These are phyloP conservation scores for Pungitius pungitius DNA, from an alignment of 2,113 vertebrate species.

Conservation along the genomic window DNA sequence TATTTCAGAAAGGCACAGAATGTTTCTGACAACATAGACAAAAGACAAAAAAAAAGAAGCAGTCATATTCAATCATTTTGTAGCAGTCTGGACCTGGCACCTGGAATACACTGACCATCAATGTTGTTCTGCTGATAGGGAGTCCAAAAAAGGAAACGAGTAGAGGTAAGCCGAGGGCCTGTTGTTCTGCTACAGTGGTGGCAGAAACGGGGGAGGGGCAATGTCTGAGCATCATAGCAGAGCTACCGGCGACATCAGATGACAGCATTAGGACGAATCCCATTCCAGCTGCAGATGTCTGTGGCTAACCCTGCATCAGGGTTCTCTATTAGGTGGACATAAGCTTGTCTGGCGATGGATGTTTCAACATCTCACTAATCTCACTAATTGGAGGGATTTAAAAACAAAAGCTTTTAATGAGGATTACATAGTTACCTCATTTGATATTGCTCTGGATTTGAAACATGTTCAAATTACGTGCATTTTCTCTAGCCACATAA, in stretches of 20 bases:
- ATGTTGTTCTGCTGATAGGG: too few species aligned
- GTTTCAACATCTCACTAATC: slow-evolving; percentile 9
- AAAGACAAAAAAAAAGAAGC: too few species aligned
- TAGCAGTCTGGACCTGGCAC: too few species aligned
- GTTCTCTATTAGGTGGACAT: slow-evolving; percentile 5
- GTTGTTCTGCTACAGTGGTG: slow-evolving; percentile 16
- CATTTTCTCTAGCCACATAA: neutral
- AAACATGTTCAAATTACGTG: slow-evolving; percentile 2
- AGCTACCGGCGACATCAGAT: slow-evolving; percentile 4
- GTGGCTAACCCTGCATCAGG: neutral
- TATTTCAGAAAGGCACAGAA: too few species aligned
- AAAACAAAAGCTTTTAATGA: slow-evolving; percentile 5
- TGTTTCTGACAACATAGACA: too few species aligned
- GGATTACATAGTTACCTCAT: slow-evolving; percentile 35
- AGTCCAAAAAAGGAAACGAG: too few species aligned
- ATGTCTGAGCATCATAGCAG: neutral
- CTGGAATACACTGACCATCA: too few species aligned
- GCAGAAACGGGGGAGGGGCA: slow-evolving; percentile 2
- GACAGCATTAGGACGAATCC: slow-evolving; percentile 6
- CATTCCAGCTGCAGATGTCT: slow-evolving; percentile 17
- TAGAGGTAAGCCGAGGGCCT: neutral
- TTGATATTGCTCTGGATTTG: slow-evolving; percentile 7
- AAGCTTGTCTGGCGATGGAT: slow-evolving; percentile 11
- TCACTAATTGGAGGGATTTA: slow-evolving; percentile 12
- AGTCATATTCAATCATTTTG: too few species aligned